A percentile compares a stretch with the other conserved stretches of the same genome.
Conservation (phyloP, 2,113 vertebrate genomes). For the Salvelinus sp. region DNA sequence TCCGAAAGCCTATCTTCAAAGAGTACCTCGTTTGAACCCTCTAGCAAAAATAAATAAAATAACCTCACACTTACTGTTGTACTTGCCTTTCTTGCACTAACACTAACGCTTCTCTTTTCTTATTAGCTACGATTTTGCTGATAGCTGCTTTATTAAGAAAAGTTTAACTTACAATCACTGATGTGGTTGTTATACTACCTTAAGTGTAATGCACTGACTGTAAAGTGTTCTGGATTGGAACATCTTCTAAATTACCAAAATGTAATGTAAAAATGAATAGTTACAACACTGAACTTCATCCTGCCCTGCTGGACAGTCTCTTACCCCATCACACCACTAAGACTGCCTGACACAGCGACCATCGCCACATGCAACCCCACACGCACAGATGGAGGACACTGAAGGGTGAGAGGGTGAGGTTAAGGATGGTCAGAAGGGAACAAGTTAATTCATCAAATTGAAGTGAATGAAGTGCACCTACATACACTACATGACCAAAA, state of each 20-base stretch:
- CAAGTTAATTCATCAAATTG: neutral
- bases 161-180: neutral
- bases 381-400: conserved; percentile 54
- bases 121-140: too few relatives aligned
- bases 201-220: neutral
- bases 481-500: too few relatives aligned
- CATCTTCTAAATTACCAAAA: too few relatives aligned
- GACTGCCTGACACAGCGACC: conserved; percentile 55
- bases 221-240: too few relatives aligned
- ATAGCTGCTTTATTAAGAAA: neutral
- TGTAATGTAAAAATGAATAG: neutral
- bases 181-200: neutral
- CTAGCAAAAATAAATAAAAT: too few relatives aligned
- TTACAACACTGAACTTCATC: conserved; percentile 65
- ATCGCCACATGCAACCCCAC: conserved; percentile 53
- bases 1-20: too few relatives aligned
- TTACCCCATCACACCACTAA: conserved; percentile 67
- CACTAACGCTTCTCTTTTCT: too few relatives aligned
- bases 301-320: conserved; percentile 57
- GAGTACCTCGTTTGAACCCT: too few relatives aligned
- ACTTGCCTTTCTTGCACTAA: too few relatives aligned
- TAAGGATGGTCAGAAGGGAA: neutral
- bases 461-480: neutral
- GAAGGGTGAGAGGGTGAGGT: neutral
- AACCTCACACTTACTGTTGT: neutral